Evolutionary conservation across 2,113 vertebrate genomes (phyloP).

Genomic region (Nesogale talazaci): DNA sequence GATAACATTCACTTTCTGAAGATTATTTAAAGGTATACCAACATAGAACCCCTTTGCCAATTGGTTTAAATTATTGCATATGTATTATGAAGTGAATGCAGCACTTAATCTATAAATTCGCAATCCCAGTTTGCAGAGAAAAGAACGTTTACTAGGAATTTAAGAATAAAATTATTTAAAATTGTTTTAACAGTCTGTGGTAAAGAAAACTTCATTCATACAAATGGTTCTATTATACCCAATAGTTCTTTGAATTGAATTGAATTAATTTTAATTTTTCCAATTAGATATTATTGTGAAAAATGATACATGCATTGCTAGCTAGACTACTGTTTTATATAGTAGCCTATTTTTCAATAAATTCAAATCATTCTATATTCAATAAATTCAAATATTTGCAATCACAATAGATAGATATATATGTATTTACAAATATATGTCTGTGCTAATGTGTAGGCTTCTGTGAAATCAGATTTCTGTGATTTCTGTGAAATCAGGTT

Average conservation of each 20-base stretch:
- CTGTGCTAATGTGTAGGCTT: no score
- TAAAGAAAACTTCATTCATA: not conserved
- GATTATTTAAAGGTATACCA: not conserved
- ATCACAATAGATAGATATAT: no score
- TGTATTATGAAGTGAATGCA: not conserved
- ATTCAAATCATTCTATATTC: not conserved
- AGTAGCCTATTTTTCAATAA: not conserved
- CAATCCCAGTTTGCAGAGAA: not conserved
- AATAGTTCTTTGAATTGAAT: not conserved
- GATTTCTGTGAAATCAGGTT: no score
- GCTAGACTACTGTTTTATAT: not conserved
- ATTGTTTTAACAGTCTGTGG: not conserved
- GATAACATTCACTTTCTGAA: not conserved
- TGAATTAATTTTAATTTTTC: not conserved
- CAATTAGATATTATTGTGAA: not conserved
- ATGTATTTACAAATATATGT: no score
- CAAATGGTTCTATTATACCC: not conserved
- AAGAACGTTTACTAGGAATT: not conserved
- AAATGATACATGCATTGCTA: not conserved
- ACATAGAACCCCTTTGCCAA: not conserved
- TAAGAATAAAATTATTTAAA: not conserved
- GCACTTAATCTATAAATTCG: not conserved
- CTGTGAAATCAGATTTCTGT: no score
- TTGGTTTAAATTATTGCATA: not conserved
- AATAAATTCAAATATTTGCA: not conserved